These are phyloP conservation scores for Cheumatopsyche charites DNA, from an alignment of 1,140 invertebrate genomes.

Conservation along the genomic window DNA sequence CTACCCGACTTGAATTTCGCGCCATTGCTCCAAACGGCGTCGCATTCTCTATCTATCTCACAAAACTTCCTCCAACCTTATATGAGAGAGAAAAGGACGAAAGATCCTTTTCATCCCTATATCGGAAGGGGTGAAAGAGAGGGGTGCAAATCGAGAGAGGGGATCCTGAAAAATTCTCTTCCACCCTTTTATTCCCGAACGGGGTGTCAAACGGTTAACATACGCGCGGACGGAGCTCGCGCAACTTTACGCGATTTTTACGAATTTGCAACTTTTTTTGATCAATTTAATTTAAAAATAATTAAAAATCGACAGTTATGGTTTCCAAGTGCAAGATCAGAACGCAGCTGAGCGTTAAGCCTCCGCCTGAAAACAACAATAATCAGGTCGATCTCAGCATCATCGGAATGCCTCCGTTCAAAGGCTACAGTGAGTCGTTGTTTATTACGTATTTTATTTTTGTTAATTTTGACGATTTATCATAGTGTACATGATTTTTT, in stretches of 20 bases:
- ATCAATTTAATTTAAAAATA: background rate
- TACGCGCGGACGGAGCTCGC: slow-evolving; percentile 27
- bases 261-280: slow-evolving; percentile 2
- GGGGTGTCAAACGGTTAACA: slow-evolving; percentile 45
- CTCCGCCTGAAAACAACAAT: slow-evolving; percentile 46
- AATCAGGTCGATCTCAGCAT: slow-evolving; percentile 40
- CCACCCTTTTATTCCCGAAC: slow-evolving; percentile 48
- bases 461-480: background rate
- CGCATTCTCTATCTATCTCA: slow-evolving; percentile 15
- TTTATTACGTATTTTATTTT: background rate
- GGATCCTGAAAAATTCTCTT: background rate
- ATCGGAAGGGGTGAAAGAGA: slow-evolving; percentile 8
- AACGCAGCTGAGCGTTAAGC: slow-evolving; percentile 43
- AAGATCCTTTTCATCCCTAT: too few species aligned
- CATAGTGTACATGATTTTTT: too few species aligned
- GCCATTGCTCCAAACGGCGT: background rate
- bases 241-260: background rate
- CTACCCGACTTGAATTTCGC: too few species aligned
- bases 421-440: slow-evolving; percentile 40
- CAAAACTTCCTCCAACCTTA: too few species aligned
- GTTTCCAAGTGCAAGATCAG: slow-evolving; percentile 45
- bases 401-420: slow-evolving; percentile 40
- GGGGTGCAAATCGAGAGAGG: slow-evolving; percentile 4
- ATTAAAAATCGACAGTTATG: slow-evolving; percentile 31
- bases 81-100: too few species aligned